Evolutionary conservation across 1,140 invertebrate species (phyloP).

Genomic region (Lucilia cuprina): DNA sequence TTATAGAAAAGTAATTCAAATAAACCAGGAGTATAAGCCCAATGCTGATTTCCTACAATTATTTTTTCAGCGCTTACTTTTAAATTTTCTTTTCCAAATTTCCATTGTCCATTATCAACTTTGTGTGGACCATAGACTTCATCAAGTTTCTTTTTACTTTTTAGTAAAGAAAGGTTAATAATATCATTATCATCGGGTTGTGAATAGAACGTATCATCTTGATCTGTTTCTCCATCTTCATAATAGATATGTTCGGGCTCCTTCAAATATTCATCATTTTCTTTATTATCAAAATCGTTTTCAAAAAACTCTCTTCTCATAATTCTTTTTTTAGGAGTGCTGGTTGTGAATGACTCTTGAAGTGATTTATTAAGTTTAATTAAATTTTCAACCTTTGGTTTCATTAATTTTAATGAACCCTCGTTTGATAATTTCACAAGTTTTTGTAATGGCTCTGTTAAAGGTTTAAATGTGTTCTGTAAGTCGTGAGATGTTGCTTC

Average conservation of each 20-base stretch:
- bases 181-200: too few species aligned
- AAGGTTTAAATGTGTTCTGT: conserved; percentile 41
- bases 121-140: too few species aligned
- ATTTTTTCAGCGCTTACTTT: not conserved
- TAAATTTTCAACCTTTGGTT: conserved; percentile 1
- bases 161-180: too few species aligned
- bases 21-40: not conserved
- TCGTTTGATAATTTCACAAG: conserved; percentile 21
- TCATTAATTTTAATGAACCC: conserved; percentile 22
- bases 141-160: too few species aligned
- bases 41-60: not conserved
- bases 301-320: conserved; percentile 1
- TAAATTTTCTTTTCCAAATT: too few species aligned
- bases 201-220: too few species aligned
- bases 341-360: not conserved
- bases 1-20: conserved; percentile 30
- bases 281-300: conserved; percentile 5
- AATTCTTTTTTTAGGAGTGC: not conserved
- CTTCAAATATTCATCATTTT: conserved; percentile 20
- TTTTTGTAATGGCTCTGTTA: conserved; percentile 41
- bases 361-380: not conserved
- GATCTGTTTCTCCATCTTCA: too few species aligned
- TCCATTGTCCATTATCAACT: too few species aligned
- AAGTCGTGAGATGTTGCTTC: not conserved
- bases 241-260: too few species aligned